Conservation (phyloP, 2,797 vertebrate species). For the Coendou prehensilis region DNA sequence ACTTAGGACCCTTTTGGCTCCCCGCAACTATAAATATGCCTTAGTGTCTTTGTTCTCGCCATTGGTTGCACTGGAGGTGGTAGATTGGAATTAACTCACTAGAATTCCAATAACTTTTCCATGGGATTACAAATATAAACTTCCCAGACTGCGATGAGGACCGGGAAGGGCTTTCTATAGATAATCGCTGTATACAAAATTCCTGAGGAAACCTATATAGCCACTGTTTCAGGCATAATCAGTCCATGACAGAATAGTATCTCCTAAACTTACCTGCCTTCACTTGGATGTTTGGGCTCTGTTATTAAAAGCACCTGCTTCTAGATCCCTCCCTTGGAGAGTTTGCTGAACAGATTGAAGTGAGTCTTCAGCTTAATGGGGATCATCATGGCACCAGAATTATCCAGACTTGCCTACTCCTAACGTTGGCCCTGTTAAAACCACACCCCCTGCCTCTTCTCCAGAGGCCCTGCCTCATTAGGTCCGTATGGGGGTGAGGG, state of each 20-base stretch:
- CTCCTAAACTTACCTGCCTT: background rate
- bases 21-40: no score
- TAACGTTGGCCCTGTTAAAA: background rate
- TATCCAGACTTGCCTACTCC: background rate
- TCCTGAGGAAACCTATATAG: background rate
- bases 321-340: background rate
- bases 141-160: no score
- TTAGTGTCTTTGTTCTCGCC: no score
- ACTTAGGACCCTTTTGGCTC: no score
- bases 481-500: rapidly evolving
- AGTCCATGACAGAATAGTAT: background rate
- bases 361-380: background rate
- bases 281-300: background rate
- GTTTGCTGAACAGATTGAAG: background rate
- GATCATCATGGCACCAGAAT: background rate
- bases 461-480: background rate
- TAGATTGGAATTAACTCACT: no score
- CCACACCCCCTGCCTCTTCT: background rate
- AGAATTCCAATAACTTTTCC: no score
- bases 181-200: no score
- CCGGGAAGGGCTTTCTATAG: no score
- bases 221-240: background rate
- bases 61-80: no score
- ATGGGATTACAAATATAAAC: no score
- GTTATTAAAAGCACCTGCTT: background rate